These are phyloP conservation scores for Spodoptera littoralis DNA, from an alignment of 2,888 invertebrate species.

Conservation along the genomic window DNA sequence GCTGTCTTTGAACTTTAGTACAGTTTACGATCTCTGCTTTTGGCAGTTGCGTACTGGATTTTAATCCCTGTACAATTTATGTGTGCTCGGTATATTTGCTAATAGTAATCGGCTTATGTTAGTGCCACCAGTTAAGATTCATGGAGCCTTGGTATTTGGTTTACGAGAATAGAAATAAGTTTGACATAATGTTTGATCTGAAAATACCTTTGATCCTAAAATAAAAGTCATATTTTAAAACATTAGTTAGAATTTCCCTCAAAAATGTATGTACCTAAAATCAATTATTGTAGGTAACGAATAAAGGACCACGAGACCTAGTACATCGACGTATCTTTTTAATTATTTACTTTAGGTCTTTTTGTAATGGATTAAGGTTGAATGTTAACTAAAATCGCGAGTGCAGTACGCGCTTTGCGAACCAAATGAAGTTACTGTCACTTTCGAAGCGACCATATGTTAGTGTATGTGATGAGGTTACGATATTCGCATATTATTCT, in stretches of 20 bases:
- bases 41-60: constrained; percentile 31
- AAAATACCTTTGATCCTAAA: too few species aligned
- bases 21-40: constrained; percentile 39
- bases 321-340: constrained; percentile 28
- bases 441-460: constrained; percentile 55
- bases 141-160: constrained; percentile 34
- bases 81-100: constrained; percentile 26
- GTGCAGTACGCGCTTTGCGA: constrained; percentile 41
- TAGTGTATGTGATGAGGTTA: constrained; percentile 45
- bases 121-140: constrained; percentile 16
- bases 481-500: constrained; percentile 23
- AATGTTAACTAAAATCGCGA: constrained; percentile 26
- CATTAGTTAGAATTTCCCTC: too few species aligned
- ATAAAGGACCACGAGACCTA: too few species aligned
- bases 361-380: constrained; percentile 38
- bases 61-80: constrained; percentile 40
- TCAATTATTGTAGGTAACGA: too few species aligned
- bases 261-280: too few species aligned
- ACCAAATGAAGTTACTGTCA: constrained; percentile 57
- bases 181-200: constrained; percentile 4
- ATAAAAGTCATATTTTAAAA: not conserved
- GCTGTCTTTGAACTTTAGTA: constrained; percentile 34
- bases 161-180: constrained; percentile 30
- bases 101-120: constrained; percentile 38
- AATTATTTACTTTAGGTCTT: constrained; percentile 33